phyloP scores from a whole-genome alignment of 2,888 invertebrate species.

The Eilema griseolum region DNA sequence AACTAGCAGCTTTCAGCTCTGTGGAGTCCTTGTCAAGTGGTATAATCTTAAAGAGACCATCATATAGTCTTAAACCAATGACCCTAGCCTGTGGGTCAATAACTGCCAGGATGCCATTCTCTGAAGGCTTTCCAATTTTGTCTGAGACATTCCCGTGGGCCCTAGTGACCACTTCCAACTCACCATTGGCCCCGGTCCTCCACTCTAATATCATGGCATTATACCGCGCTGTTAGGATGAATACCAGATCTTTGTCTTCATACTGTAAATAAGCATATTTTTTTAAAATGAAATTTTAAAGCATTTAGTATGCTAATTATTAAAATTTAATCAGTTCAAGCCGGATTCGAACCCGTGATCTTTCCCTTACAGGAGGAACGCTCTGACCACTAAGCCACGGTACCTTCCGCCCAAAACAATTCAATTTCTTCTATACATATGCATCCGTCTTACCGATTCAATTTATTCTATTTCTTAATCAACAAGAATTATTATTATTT shows the following conservation, averaged over 20 bases:
- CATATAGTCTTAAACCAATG: conserved; percentile 97
- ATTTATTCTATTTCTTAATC: too few species aligned
- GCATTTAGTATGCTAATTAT: too few species aligned
- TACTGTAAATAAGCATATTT: conserved; percentile 90
- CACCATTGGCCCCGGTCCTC: conserved; percentile 89
- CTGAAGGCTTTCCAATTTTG: conserved; percentile 97
- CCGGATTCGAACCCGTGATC: too few species aligned
- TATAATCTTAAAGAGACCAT: conserved; percentile 98
- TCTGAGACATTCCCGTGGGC: conserved; percentile 99
- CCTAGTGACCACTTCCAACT: conserved; percentile 97
- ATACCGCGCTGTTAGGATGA: conserved; percentile 97
- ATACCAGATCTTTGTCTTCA: conserved; percentile 96
- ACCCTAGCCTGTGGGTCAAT: conserved; percentile 98
- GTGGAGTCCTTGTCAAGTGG: conserved; percentile 97
- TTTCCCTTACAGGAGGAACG: too few species aligned
- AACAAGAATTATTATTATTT: neutral
- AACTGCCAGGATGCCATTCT: conserved; percentile 97
- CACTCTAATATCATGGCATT: conserved; percentile 99
- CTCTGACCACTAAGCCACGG: too few species aligned
- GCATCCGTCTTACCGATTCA: too few species aligned
- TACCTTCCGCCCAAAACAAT: too few species aligned
- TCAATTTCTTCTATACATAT: too few species aligned
- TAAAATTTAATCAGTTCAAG: too few species aligned
- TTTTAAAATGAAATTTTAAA: too few species aligned
- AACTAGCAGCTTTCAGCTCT: conserved; percentile 96